Evolutionary conservation across 1,140 invertebrate species (phyloP).

Genomic region (Papilio dardanus): DNA sequence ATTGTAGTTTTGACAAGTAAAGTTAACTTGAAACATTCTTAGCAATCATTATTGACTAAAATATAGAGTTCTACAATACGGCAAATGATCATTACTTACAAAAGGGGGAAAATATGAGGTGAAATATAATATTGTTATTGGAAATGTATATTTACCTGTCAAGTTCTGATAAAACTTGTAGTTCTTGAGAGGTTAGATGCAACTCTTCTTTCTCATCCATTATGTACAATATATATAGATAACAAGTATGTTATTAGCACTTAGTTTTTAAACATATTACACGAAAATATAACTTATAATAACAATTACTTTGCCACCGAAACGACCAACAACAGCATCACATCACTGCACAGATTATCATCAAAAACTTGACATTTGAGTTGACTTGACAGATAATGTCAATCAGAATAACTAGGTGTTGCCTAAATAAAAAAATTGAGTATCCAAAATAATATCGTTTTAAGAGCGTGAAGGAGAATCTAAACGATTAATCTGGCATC

Average conservation of each 20-base stretch:
- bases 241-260: neutral
- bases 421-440: neutral
- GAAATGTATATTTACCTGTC: conserved; percentile 86
- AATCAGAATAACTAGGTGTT: neutral
- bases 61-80: neutral
- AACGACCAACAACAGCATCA: conserved; percentile 11
- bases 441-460: too few species aligned
- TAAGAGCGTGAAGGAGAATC: too few species aligned
- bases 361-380: neutral
- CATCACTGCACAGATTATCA: conserved; percentile 9
- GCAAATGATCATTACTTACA: conserved; percentile 26
- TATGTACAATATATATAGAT: conserved; percentile 41
- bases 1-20: neutral
- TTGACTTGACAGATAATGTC: neutral
- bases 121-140: conserved; percentile 37
- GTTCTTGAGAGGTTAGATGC: conserved; percentile 86
- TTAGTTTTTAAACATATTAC: neutral
- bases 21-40: neutral
- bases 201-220: conserved; percentile 81
- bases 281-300: neutral
- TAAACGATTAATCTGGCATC: too few species aligned
- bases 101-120: conserved; percentile 19
- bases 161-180: conserved; percentile 92
- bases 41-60: neutral
- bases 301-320: conserved; percentile 18